Evolutionary conservation across 2,888 invertebrate species (phyloP), one percentile per base, ranked within the genome.

Genomic region (Emmelina monodactyla): DNA sequence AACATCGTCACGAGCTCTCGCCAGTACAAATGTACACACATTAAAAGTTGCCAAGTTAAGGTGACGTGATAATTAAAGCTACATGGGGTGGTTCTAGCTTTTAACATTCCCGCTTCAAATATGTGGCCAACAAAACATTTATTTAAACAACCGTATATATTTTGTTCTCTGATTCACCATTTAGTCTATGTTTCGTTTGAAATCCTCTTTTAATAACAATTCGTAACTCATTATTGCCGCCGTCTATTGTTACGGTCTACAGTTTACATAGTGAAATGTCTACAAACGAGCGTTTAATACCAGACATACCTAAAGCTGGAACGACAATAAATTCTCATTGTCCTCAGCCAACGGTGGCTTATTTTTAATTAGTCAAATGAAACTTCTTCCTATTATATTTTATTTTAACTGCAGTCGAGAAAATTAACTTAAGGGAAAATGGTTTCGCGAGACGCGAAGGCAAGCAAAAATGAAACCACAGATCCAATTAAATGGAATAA

Each of bases 281-380:
- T 49, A 43, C 51, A 58, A 62, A 59, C 53, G 51, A 59, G 56
- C 55, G 59, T 61, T 62, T 54, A 60, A 61, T 55, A 62, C 47
- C 52, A 59, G 54, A 55, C 54, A 53, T 47, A 55, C 53, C 50
- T 51, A 51, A 49, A 64, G 62, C 62, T 63, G 55, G 55, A 62
- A 57, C 55, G 58, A 58, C 60, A 58, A 69, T 68, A 67, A 71
- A 72, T 70, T 65, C 58, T 56, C 56, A 64, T 63, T 56, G 61
- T 65, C 59, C 62, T n/a, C n/a, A n/a, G n/a, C 59, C 62, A 41
- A 43, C 62, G 62, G 63, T 59, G 58, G 65, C 60, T 69, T 65
- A 63, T 69, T 75, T 73, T 73, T 75, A 75, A 75, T 75, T 73
- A 76, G 65, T 65, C 55, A 69, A 72, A 75, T 72, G 71, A 69